Evolutionary conservation across 37 sponge, comb jelly and placozoan species (phyloP).

Genomic region (Cliona cf. orientalis): DNA sequence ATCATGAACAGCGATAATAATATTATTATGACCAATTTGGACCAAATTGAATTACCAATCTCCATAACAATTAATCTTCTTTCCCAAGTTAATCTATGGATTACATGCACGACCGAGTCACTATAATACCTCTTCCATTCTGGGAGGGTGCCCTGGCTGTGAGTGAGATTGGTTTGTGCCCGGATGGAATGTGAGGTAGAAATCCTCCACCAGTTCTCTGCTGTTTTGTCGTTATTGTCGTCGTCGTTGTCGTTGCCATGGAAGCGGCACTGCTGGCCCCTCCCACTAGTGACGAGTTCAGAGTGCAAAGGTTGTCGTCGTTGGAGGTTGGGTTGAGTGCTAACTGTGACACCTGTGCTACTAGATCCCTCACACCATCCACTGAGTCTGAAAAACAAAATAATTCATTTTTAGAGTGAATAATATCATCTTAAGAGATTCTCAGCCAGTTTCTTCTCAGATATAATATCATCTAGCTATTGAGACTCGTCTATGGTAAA

Average conservation of each 20-base stretch:
- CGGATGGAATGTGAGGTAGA: conserved; percentile 1
- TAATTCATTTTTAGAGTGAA: background rate
- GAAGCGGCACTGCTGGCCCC: too few species aligned
- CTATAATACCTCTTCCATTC: background rate
- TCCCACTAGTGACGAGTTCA: background rate
- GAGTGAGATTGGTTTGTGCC: background rate
- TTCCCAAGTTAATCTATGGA: background rate
- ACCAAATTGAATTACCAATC: too few species aligned
- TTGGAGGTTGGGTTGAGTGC: background rate
- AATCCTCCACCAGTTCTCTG: background rate
- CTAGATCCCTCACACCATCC: background rate
- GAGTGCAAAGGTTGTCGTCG: background rate
- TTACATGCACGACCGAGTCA: background rate
- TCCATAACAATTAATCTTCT: too few species aligned
- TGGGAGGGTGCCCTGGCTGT: background rate
- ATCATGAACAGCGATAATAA: too few species aligned
- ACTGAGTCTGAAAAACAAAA: background rate
- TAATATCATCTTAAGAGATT: too few species aligned
- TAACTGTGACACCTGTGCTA: background rate
- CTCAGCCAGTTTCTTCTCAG: too few species aligned
- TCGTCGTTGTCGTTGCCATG: too few species aligned
- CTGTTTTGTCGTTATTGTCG: too few species aligned
- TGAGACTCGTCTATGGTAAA: too few species aligned
- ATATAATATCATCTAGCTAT: too few species aligned
- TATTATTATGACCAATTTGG: too few species aligned